These are phyloP conservation scores for Coccyzus lansbergi DNA, from an alignment of 2,797 vertebrate genomes.

Conservation along the genomic window DNA sequence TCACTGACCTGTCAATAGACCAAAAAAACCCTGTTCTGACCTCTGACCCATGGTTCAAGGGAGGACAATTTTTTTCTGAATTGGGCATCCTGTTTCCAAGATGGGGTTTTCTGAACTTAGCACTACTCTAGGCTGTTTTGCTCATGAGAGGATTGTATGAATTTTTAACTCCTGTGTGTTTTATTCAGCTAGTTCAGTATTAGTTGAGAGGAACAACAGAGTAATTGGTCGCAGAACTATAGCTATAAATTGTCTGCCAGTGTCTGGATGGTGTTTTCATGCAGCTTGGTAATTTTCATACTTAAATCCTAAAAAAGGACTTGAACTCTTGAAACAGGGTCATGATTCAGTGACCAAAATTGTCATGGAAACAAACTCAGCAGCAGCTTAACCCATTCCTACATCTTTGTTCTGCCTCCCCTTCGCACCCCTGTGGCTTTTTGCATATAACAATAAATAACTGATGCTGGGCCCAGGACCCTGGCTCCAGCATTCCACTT, in stretches of 20 bases:
- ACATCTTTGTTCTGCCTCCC: not conserved
- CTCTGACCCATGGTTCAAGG: not conserved
- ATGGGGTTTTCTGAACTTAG: not conserved
- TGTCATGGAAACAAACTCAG: constrained; percentile 11
- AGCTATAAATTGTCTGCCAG: not conserved
- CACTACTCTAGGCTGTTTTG: not conserved
- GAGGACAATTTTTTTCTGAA: not conserved
- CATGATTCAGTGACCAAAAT: not conserved
- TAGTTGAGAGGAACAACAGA: not conserved
- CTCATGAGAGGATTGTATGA: not conserved
- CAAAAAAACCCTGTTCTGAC: not conserved
- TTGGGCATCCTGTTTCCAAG: not conserved
- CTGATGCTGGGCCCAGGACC: not conserved
- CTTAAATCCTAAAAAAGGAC: constrained; percentile 5
- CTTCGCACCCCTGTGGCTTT: not conserved
- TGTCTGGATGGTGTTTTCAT: constrained; percentile 29
- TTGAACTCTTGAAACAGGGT: constrained; percentile 16
- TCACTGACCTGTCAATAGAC: not conserved
- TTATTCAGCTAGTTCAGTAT: not conserved
- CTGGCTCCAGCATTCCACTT: not conserved
- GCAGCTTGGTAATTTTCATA: not conserved
- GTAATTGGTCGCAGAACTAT: constrained; percentile 30
- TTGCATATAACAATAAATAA: not conserved
- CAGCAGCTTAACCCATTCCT: not conserved
- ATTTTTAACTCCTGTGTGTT: constrained; percentile 16